Evolutionary conservation across 2,797 vertebrate genomes (phyloP).

Genomic region (Sebastes cheni): DNA sequence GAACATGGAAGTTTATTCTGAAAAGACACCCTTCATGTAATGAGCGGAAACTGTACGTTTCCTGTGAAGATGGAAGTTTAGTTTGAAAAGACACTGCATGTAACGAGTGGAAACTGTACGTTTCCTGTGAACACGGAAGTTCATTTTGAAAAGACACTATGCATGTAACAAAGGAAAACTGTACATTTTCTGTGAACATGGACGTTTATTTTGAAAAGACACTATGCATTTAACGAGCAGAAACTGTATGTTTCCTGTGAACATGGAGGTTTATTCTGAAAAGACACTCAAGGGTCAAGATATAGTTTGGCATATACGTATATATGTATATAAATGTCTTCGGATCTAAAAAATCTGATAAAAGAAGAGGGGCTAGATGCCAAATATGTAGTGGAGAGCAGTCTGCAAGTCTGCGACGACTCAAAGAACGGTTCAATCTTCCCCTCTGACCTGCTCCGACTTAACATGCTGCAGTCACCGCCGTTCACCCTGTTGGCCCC

Average conservation of each 20-base stretch:
- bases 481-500: background rate
- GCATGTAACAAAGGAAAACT: accelerated
- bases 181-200: too few relatives aligned
- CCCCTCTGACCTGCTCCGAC: background rate
- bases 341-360: background rate
- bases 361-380: background rate
- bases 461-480: background rate
- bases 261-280: too few relatives aligned
- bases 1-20: too few relatives aligned
- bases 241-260: too few relatives aligned
- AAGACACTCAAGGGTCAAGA: background rate
- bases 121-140: too few relatives aligned
- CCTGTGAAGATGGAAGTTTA: too few relatives aligned
- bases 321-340: background rate
- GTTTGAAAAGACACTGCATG: too few relatives aligned
- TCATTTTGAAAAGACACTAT: too few relatives aligned
- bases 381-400: background rate
- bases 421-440: background rate
- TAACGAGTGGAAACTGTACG: accelerated
- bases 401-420: background rate
- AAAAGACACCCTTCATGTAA: too few relatives aligned
- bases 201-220: too few relatives aligned
- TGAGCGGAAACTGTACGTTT: accelerated
- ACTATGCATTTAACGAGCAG: accelerated
- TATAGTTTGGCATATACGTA: background rate